Conservation (phyloP, 2,888 invertebrate genomes). For the Biston stratarius region DNA sequence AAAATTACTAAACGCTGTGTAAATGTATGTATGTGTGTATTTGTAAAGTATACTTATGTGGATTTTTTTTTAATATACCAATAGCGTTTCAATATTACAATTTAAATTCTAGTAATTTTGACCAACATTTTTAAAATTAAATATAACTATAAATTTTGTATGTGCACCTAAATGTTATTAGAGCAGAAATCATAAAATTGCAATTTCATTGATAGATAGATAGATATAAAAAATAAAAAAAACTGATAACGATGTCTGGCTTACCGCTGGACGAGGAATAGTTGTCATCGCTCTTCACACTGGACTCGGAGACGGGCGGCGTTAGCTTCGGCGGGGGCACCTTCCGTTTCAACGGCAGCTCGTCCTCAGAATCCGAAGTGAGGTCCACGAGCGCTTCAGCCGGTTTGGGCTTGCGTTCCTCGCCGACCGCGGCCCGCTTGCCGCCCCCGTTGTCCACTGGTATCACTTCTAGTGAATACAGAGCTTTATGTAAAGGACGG, state of each 20-base stretch:
- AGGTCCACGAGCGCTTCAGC: slow-evolving; percentile 87
- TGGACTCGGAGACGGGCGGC: slow-evolving; percentile 69
- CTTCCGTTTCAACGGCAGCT: slow-evolving; percentile 88
- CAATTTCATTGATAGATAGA: too few species aligned
- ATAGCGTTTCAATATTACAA: too few species aligned
- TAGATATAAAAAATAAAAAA: too few species aligned
- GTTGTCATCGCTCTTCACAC: slow-evolving; percentile 69
- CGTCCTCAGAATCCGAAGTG: slow-evolving; percentile 91
- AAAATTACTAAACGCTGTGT: too few species aligned
- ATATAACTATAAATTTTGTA: too few species aligned
- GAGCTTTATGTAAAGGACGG: not conserved
- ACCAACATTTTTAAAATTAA: too few species aligned
- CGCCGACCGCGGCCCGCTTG: slow-evolving; percentile 76
- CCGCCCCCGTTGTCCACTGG: slow-evolving; percentile 73
- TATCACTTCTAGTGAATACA: slow-evolving; percentile 72
- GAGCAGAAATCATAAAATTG: too few species aligned
- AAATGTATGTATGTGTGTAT: too few species aligned
- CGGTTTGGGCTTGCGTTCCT: slow-evolving; percentile 71
- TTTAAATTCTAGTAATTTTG: too few species aligned
- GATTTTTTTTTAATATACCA: too few species aligned
- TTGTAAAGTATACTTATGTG: too few species aligned
- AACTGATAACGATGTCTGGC: not conserved
- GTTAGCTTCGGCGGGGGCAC: slow-evolving; percentile 72
- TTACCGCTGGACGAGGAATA: slow-evolving; percentile 73
- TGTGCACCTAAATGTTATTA: too few species aligned